Conservation (phyloP, 2,797 vertebrate genomes). For the Anguilla marmorata region DNA sequence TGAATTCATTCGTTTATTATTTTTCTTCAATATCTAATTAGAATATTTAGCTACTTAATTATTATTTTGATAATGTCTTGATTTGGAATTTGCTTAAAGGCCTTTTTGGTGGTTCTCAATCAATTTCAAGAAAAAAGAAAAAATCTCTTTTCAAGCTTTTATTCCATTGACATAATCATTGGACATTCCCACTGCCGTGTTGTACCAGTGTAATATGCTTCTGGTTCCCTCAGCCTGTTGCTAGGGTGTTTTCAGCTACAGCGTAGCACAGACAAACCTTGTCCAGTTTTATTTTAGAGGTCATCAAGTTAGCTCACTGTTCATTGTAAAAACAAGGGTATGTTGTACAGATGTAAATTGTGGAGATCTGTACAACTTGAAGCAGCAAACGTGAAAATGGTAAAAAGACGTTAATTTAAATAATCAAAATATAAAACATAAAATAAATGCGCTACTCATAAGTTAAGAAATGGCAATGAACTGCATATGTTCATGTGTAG, state of each 20-base stretch:
- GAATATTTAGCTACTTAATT: no score
- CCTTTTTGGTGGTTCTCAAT: background rate
- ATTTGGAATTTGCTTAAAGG: background rate
- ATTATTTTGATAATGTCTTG: background rate
- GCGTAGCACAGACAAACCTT: background rate
- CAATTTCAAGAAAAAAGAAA: background rate
- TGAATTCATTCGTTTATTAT: background rate
- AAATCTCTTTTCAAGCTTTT: background rate
- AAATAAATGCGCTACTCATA: background rate
- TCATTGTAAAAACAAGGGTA: background rate
- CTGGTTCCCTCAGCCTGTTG: background rate
- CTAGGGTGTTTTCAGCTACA: background rate
- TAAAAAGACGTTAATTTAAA: background rate
- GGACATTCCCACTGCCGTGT: background rate
- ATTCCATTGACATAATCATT: background rate
- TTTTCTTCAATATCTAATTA: background rate
- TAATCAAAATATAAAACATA: background rate
- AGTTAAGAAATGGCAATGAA: background rate
- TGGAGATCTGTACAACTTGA: background rate
- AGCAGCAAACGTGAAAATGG: background rate
- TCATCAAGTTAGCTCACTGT: background rate
- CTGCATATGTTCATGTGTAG: background rate
- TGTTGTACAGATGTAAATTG: background rate
- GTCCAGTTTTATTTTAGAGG: background rate
- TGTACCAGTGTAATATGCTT: background rate